Percentiles rank a stretch among this genome's conserved stretches.
Conservation (phyloP, 2,888 invertebrate species). For the Tetragonula carbonaria region DNA sequence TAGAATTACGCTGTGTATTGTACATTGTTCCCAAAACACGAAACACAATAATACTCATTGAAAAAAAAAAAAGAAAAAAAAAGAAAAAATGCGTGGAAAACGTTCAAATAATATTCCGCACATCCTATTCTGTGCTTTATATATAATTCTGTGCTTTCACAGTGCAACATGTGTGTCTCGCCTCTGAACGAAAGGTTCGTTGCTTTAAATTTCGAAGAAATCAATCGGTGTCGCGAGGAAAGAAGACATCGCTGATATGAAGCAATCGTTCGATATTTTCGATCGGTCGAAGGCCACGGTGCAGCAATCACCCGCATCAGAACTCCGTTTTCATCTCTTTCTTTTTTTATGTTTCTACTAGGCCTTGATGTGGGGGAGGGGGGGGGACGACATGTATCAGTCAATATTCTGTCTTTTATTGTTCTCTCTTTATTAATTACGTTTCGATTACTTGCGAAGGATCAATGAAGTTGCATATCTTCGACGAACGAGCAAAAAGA, state of each 20-base stretch:
- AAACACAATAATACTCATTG: conserved; percentile 31
- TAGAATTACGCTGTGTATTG: not conserved
- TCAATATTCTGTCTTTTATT: conserved; percentile 5
- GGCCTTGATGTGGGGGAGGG: not conserved
- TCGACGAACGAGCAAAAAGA: not conserved
- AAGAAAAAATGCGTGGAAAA: not conserved
- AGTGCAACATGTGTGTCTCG: not conserved
- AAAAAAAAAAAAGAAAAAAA: not conserved
- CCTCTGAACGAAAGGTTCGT: not conserved
- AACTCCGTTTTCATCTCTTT: not conserved
- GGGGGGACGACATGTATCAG: not conserved
- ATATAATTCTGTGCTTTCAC: not conserved
- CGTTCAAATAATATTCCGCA: not conserved
- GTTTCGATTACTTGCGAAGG: not conserved
- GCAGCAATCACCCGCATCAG: conserved; percentile 11
- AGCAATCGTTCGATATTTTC: conserved; percentile 22
- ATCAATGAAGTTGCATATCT: not conserved
- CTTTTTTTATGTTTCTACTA: not conserved
- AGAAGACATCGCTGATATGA: conserved; percentile 14
- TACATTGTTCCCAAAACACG: not conserved
- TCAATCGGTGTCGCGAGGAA: not conserved
- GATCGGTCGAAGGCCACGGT: conserved; percentile 39
- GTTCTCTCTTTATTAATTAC: not conserved
- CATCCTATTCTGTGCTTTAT: not conserved
- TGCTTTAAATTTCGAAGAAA: not conserved